Conservation (phyloP, 2,888 invertebrate genomes). For the Phlogophora meticulosa region DNA sequence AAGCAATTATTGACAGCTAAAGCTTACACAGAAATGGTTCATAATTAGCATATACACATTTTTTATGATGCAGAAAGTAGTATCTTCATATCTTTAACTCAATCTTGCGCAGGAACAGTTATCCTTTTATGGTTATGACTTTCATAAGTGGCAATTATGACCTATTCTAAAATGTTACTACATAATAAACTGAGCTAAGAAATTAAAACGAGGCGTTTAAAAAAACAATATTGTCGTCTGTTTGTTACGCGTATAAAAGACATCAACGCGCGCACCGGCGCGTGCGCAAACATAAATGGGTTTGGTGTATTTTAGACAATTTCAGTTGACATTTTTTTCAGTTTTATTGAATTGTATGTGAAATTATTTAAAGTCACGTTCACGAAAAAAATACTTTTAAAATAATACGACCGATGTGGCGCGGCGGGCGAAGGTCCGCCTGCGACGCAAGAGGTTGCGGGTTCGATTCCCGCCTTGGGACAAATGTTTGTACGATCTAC, state of each 20-base stretch:
- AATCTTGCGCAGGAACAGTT: constrained; percentile 53
- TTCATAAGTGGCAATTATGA: constrained; percentile 44
- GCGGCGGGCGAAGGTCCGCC: too few species aligned
- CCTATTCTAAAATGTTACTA: constrained; percentile 41
- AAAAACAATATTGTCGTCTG: constrained; percentile 11
- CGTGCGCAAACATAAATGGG: constrained; percentile 57
- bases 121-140: constrained; percentile 52
- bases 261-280: constrained; percentile 74
- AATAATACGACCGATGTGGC: too few species aligned
- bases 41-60: constrained; percentile 50
- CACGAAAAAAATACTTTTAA: too few species aligned
- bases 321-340: not conserved
- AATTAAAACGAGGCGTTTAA: constrained; percentile 8
- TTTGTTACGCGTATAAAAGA: constrained; percentile 69
- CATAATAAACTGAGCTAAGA: constrained; percentile 21
- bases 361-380: too few species aligned
- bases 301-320: constrained; percentile 15
- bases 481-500: too few species aligned
- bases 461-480: too few species aligned
- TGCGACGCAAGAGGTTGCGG: too few species aligned
- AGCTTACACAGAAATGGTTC: constrained; percentile 48
- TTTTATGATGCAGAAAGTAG: constrained; percentile 52
- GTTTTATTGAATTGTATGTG: too few species aligned
- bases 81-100: constrained; percentile 43
- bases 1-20: constrained; percentile 56